Evolutionary conservation across 2,797 vertebrate species (phyloP).

Genomic region (Petrocephalus schoutedeni): DNA sequence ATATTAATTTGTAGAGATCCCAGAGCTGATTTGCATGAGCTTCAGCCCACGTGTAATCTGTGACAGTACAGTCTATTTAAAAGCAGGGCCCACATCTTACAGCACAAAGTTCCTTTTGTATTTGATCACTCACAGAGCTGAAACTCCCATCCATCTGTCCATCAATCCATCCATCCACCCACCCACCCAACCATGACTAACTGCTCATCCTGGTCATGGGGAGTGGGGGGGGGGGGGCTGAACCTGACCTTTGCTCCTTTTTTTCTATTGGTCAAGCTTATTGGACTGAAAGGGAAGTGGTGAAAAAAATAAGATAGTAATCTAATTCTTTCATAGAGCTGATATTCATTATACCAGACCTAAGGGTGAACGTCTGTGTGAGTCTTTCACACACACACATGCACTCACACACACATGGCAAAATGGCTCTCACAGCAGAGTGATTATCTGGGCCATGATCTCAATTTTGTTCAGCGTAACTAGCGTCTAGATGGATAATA

Average conservation of each 20-base stretch:
- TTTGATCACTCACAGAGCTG: not conserved
- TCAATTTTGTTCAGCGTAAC: not conserved
- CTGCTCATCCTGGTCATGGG: not conserved
- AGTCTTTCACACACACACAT: not conserved
- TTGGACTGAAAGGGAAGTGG: not conserved
- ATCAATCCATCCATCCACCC: not conserved
- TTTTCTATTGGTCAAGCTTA: not conserved
- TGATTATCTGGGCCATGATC: constrained; percentile 13
- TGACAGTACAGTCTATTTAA: not conserved
- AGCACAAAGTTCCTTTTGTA: not conserved
- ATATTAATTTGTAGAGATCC: not conserved
- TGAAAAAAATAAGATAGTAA: not conserved
- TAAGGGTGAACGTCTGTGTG: not conserved
- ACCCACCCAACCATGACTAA: too few relatives aligned
- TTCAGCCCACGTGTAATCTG: not conserved
- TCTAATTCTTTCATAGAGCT: not conserved
- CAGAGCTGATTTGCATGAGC: not conserved
- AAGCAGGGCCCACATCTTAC: not conserved
- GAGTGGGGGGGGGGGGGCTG: not conserved
- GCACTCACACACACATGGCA: not conserved
- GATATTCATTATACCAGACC: not conserved
- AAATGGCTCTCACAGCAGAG: not conserved
- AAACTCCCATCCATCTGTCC: not conserved
- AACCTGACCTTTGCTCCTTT: not conserved
- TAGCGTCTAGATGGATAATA: not conserved